Conservation (phyloP, 2,797 vertebrate species). For the Falco concolor region DNA sequence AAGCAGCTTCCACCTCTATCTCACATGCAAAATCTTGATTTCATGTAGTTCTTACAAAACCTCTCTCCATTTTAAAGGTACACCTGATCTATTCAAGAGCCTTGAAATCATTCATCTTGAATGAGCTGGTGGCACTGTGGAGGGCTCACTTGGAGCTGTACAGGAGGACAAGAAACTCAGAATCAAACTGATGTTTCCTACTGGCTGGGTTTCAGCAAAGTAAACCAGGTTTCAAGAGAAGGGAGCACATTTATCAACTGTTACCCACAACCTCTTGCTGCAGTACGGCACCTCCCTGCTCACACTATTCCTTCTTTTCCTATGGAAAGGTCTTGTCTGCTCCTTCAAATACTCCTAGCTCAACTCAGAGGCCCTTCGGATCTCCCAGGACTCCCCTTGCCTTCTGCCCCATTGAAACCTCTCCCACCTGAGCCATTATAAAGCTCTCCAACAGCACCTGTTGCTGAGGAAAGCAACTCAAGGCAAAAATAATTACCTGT, state of each 20-base stretch:
- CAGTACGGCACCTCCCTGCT: neutral
- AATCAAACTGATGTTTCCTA: neutral
- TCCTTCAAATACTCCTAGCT: neutral
- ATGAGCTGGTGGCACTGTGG: neutral
- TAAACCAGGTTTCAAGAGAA: neutral
- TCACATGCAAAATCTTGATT: neutral
- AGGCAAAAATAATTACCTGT: neutral
- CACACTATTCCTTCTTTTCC: neutral
- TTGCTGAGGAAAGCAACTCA: neutral
- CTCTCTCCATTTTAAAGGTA: neutral
- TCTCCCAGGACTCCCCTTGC: neutral
- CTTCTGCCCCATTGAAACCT: neutral
- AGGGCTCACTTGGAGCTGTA: neutral
- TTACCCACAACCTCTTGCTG: neutral
- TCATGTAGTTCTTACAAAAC: conserved; percentile 20
- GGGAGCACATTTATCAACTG: fast-evolving
- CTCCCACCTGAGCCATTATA: neutral
- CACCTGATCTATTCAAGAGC: neutral
- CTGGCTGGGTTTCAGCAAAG: neutral
- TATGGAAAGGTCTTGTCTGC: neutral
- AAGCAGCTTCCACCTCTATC: conserved; percentile 34
- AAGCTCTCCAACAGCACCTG: neutral
- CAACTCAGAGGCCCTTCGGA: neutral
- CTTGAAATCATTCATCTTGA: neutral
- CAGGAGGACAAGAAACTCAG: neutral